Base-by-base conservation (phyloP, 2,888 invertebrate genomes). In the Chymomyza fuscimana region DNA sequence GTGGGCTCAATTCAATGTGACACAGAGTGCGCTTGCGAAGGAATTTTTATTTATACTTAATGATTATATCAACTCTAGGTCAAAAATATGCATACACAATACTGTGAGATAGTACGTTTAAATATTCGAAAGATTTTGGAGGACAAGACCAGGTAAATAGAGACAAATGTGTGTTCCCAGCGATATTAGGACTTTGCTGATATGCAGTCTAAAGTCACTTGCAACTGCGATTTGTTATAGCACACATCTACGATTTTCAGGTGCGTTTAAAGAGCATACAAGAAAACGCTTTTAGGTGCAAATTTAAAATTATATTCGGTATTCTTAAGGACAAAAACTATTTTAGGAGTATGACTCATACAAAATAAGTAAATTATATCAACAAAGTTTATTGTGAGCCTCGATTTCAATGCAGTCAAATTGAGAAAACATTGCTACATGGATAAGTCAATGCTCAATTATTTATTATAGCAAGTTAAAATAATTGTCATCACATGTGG, bases 221-320 rank as follows among this genome's bases (percentile, higher is more conserved):
- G 72, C 81, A 69, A 78, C 72, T 67, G 64, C 29, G 63, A 25
- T 61, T 78, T 76, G 10, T 25, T 80, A 40, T 78, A 10, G 72
- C 81, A 80, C 81, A 78, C 79, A 79, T 32, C 69, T 73, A 78
- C 76, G 79, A 79, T 78, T 78, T 78, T 78, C 78, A 78, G 51
- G 78, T 59, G 75, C 70, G 46, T 74, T 77, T 71, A 61, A 54
- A 59, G 56, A 64, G 81, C 86, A 60, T 63, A 65, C 84, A 70
- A 76, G 84, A 82, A 82, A 82, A 86, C 82, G 86, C 87, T 83
- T 83, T 87, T 73, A 80, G 82, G 82, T 83, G 82, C 84, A 29
- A 7, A 12, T 19, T 52, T 10, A 12, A 10, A 19, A 19, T 40
- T 10, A 58, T 58, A 58, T 22, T 9, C 58, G 16, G 2, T 32